These are phyloP conservation scores for Clytia hemisphaerica DNA, from an alignment of 30 jellyfish, hydroid and myxozoan genomes.

Conservation along the genomic window DNA sequence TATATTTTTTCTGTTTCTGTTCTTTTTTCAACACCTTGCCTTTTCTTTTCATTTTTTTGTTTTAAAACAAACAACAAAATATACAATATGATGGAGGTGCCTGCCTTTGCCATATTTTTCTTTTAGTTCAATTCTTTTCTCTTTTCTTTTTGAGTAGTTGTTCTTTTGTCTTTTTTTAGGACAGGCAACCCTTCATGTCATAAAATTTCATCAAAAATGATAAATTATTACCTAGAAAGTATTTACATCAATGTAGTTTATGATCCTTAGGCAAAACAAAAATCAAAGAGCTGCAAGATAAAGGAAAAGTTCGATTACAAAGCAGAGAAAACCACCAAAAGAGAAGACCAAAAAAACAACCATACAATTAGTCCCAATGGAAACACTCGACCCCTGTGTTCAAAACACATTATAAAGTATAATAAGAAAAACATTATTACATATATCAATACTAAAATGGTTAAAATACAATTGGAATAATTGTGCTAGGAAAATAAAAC, in stretches of 20 bases:
- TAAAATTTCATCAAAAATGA: neutral
- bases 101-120: neutral
- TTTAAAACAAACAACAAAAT: slow-evolving; percentile 4
- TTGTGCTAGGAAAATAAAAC: neutral
- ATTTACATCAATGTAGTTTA: neutral
- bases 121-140: neutral
- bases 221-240: neutral
- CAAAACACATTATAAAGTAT: too few relatives aligned
- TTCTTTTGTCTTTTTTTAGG: neutral
- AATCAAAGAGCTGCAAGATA: neutral
- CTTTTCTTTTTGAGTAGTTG: too few relatives aligned
- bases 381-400: too few relatives aligned
- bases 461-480: neutral
- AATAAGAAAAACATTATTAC: neutral
- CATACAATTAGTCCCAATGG: too few relatives aligned
- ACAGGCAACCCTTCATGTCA: slow-evolving; percentile 35
- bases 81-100: slow-evolving; percentile 8
- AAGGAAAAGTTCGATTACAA: neutral
- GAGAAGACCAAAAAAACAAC: neutral
- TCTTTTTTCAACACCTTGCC: neutral
- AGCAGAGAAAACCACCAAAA: neutral
- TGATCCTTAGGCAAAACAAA: neutral
- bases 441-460: neutral
- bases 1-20: neutral
- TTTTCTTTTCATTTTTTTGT: neutral